A percentile compares a stretch with the other conserved stretches of the same genome.
Conservation (phyloP, 1,140 invertebrate genomes). For the Drosophila obscura region DNA sequence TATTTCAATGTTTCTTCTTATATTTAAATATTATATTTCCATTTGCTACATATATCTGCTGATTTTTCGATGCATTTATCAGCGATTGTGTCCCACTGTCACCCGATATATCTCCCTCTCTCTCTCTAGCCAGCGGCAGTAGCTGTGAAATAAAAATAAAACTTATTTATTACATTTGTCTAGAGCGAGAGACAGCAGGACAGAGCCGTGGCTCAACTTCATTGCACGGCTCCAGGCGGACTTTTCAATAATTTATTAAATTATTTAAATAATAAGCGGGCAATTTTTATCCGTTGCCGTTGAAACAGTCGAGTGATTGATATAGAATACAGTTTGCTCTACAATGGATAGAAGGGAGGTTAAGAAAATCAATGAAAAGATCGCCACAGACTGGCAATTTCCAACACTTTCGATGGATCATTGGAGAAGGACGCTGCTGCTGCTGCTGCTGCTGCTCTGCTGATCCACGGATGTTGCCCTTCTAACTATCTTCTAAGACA, state of each 20-base stretch:
- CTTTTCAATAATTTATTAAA: conserved; percentile 66
- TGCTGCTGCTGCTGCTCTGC: too few relatives aligned
- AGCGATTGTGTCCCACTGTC: conserved; percentile 46
- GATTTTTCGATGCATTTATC: neutral
- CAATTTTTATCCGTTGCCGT: conserved; percentile 25
- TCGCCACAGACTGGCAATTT: conserved; percentile 20
- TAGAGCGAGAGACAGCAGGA: neutral
- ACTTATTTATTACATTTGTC: conserved; percentile 64
- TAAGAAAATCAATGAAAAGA: conserved; percentile 38
- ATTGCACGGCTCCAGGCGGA: conserved; percentile 16
- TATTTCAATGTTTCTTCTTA: too few relatives aligned
- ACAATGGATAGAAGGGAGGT: neutral
- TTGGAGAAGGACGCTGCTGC: neutral
- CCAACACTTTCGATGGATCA: conserved; percentile 38
- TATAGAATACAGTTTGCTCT: conserved; percentile 38
- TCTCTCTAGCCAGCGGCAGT: conserved; percentile 41
- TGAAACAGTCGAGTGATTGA: conserved; percentile 44
- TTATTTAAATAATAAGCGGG: conserved; percentile 69
- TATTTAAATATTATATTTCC: neutral
- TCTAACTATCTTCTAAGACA: conserved; percentile 3
- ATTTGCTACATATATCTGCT: neutral
- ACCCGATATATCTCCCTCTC: conserved; percentile 28
- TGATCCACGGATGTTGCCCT: conserved; percentile 16
- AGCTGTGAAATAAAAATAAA: conserved; percentile 65
- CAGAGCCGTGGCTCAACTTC: conserved; percentile 15